Conservation (phyloP, 2,113 vertebrate genomes). For the Gymnarchus niloticus region DNA sequence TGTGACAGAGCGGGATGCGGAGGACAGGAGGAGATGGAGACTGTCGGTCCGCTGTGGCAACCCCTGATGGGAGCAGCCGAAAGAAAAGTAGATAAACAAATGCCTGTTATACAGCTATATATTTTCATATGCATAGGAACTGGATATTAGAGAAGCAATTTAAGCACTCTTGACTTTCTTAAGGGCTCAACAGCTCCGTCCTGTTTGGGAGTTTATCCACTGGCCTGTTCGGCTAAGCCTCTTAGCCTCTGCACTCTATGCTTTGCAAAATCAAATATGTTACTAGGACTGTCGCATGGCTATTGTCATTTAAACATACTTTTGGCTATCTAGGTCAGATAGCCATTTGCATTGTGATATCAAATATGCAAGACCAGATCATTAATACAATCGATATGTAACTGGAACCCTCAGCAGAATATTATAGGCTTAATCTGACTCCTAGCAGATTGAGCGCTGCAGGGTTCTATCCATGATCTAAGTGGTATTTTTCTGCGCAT, state of each 20-base stretch:
- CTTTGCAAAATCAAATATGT: not conserved
- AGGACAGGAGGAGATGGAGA: no score
- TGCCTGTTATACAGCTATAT: not conserved
- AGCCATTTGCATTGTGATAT: not conserved
- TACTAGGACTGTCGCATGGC: not conserved
- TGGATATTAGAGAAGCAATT: not conserved
- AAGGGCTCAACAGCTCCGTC: not conserved
- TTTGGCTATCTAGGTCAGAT: not conserved
- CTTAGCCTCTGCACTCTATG: not conserved
- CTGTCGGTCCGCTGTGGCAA: no score
- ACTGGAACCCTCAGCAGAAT: not conserved
- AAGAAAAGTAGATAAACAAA: no score
- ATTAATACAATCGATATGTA: not conserved
- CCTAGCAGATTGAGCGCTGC: not conserved
- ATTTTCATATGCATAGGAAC: not conserved
- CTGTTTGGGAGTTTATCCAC: not conserved
- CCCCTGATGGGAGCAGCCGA: no score
- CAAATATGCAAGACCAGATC: not conserved
- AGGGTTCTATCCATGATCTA: not conserved
- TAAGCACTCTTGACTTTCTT: not conserved
- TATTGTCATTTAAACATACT: not conserved
- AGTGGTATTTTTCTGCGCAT: not conserved
- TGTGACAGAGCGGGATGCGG: no score
- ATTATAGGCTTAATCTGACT: not conserved
- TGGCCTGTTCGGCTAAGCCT: not conserved